Base-by-base conservation (phyloP, 2,888 invertebrate species). In the Pomacea canaliculata region DNA sequence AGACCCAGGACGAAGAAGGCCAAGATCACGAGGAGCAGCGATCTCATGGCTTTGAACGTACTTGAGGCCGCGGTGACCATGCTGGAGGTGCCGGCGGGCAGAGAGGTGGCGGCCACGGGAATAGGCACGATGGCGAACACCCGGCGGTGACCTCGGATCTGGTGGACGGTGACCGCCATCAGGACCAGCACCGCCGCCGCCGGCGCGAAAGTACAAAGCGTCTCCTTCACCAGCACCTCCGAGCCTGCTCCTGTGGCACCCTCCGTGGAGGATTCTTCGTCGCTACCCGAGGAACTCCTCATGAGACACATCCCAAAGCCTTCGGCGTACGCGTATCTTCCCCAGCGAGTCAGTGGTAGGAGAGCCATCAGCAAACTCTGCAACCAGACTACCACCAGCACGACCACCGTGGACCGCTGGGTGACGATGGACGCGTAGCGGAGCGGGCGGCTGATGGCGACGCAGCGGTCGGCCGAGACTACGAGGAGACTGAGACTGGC, bases 371-470 rank as follows among this genome's bases (percentile, higher is more conserved):
- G 5, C 9, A 81, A 18, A 49, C 83, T 81, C 10, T 81, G 70
- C 37, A 73, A n/a, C 86, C 86, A 86, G 13, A 83, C 80, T 27
- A 67, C 66, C 5, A 23, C 62, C n/a, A 84, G 62, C 59, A 82
- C 70, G 5, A 74, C 37, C n/a, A 77, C 71, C 1, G 80, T 81
- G 18, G 82, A 78, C 18, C 62, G 71, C 18, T 78, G 76, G 0
- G 82, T 83, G n/a, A 86, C 78, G n/a, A 80, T 79, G 59, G 73
- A 80, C 48, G 77, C 78, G 77, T 86, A 86, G 60, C 83, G 83
- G 5, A 86, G 76, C 1, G 86, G 86, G 59, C 77, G 81, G 56
- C 83, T 81, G 51, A 86, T 83, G 1, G 86, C 86, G 18, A 84
- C 70, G 71, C 82, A 85, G 62, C 86, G 76, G 78, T 86, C 86